Percentiles rank a stretch among this genome's conserved stretches.
Conservation (phyloP, 92 coral and sea anemone species). For the Virgularia gustaviana region DNA sequence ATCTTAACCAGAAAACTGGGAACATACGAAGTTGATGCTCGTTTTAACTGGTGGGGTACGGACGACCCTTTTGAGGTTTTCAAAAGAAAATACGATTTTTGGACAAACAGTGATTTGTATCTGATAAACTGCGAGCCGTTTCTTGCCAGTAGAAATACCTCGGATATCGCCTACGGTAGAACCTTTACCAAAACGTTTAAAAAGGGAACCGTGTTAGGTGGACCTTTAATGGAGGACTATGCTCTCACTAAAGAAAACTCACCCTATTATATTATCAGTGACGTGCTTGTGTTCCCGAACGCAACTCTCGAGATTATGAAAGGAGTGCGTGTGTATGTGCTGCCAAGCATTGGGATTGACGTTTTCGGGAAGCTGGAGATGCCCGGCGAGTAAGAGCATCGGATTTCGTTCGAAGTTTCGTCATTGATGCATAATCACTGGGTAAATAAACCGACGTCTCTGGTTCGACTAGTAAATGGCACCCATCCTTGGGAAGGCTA, state of each 20-base stretch:
- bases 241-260: constrained; percentile 22
- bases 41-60: constrained; percentile 72
- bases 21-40: constrained; percentile 37
- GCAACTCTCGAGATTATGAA: constrained; percentile 44
- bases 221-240: constrained; percentile 43
- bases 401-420: not conserved
- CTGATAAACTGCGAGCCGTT: constrained; percentile 47
- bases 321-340: not conserved
- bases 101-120: constrained; percentile 53
- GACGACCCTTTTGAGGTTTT: constrained; percentile 37
- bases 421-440: not conserved
- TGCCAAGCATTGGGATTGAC: constrained; percentile 15
- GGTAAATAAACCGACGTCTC: not conserved
- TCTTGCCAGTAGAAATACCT: constrained; percentile 34
- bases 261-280: constrained; percentile 57
- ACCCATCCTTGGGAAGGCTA: constrained; percentile 21
- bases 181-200: constrained; percentile 34
- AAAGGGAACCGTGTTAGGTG: constrained; percentile 52
- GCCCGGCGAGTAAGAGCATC: not conserved
- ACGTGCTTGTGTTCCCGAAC: constrained; percentile 55
- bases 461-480: constrained; percentile 17
- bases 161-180: not conserved
- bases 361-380: constrained; percentile 29
- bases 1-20: constrained; percentile 33
- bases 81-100: constrained; percentile 58